These are phyloP conservation scores for Apogon talboti DNA, from an alignment of 2,797 vertebrate species.

Conservation along the genomic window DNA sequence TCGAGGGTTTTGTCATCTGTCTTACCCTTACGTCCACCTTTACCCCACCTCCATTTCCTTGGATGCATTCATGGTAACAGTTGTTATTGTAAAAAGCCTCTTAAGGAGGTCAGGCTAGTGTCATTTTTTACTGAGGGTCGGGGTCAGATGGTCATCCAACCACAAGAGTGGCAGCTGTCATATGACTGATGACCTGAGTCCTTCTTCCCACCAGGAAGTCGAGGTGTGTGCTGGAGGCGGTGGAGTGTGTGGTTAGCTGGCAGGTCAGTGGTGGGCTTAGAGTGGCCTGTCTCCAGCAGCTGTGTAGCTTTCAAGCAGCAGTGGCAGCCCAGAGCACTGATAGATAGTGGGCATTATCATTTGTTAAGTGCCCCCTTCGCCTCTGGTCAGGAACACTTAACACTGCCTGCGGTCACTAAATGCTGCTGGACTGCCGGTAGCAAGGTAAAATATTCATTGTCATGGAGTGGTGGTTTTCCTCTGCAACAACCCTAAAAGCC, in stretches of 20 bases:
- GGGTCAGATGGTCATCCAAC: conserved; percentile 64
- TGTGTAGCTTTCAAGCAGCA: conserved; percentile 77
- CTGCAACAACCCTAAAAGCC: conserved; percentile 84
- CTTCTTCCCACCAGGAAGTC: conserved; percentile 63
- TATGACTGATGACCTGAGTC: conserved; percentile 48
- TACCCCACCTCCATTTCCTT: conserved; percentile 22
- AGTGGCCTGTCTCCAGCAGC: conserved; percentile 81
- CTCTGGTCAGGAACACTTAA: conserved; percentile 89
- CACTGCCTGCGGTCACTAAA: conserved; percentile 87
- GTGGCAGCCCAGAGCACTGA: conserved; percentile 74
- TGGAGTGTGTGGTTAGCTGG: conserved; percentile 82
- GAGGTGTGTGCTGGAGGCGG: conserved; percentile 69
- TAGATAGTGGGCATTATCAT: conserved; percentile 86
- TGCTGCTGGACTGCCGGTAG: conserved; percentile 83
- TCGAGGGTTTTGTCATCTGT: not conserved
- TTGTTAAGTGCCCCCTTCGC: conserved; percentile 88
- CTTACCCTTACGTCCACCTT: not conserved
- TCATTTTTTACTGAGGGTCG: conserved; percentile 42
- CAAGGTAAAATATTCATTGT: conserved; percentile 88
- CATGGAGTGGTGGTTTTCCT: conserved; percentile 87
- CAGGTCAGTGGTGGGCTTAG: conserved; percentile 77
- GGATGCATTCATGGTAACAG: conserved; percentile 30
- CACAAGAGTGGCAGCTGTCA: conserved; percentile 70
- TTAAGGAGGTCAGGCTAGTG: conserved; percentile 43
- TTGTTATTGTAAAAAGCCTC: conserved; percentile 51